Evolutionary conservation across 1,140 invertebrate genomes (phyloP), one percentile per base, ranked within the genome.

Genomic region (Diplogasteroides magnus): DNA sequence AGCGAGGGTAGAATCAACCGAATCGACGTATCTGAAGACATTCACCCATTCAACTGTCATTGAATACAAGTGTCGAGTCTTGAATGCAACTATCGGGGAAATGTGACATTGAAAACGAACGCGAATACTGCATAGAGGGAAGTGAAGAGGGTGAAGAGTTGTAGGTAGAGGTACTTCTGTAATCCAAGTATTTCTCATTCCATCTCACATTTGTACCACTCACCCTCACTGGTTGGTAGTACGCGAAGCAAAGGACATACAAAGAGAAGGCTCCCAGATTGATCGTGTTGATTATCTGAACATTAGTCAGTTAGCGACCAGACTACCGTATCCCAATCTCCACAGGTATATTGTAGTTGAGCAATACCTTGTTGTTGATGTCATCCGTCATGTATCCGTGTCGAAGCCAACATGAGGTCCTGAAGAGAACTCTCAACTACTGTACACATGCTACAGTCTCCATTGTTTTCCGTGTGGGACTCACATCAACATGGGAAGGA

Each of bases 151-250:
- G 73, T 48, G 14, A 67, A 31, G 23, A 81, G 19, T 74, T 81
- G 79, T 2, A 71, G 73, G 62, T 72, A 71, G 19, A 81, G 64
- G 59, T 80, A 83, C 71, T 81, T 78, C 79, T 80, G 61, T 60
- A 74, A n/a, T n/a, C n/a, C n/a, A n/a, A n/a, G n/a, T n/a, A n/a
- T n/a, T n/a, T n/a, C n/a, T n/a, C n/a, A n/a, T n/a, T n/a, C n/a
- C n/a, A n/a, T n/a, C n/a, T n/a, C n/a, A n/a, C n/a, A n/a, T 48
- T 48, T 48, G 37, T 11, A 48, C 6, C 37, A 71, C 58, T 29
- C 31, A 80, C 79, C 57, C 79, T 75, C 56, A 78, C 81, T 27
- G 80, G 81, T 63, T 81, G 80, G 71, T 82, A 81, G 66, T 79
- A 81, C 6, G 76, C 78, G 66, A 83, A 81, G 19, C 71, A 71